These are phyloP conservation scores for Choristoneura fumiferana DNA, from an alignment of 1,140 invertebrate genomes.

Conservation along the genomic window DNA sequence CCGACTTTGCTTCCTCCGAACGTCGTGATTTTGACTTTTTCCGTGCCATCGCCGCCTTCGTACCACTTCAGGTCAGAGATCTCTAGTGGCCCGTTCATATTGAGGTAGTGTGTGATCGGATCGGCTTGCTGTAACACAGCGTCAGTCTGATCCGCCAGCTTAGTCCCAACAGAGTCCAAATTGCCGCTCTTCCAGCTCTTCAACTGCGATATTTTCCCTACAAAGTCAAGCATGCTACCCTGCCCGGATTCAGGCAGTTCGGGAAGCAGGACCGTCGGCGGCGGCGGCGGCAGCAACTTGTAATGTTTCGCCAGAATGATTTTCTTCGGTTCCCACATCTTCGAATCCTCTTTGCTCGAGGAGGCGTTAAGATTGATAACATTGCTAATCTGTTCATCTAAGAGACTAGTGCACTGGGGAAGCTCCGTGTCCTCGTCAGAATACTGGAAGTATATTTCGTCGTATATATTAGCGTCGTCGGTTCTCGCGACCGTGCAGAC, in stretches of 20 bases:
- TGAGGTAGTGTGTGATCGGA: constrained; percentile 63
- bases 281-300: constrained; percentile 58
- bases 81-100: constrained; percentile 66
- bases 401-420: constrained; percentile 62
- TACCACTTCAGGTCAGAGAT: constrained; percentile 71
- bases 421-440: constrained; percentile 74
- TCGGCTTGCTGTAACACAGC: constrained; percentile 49
- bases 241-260: constrained; percentile 58
- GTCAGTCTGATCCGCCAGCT: constrained; percentile 64
- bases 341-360: constrained; percentile 71
- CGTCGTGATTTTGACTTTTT: constrained; percentile 56
- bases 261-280: constrained; percentile 51
- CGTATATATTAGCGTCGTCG: constrained; percentile 69
- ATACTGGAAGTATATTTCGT: constrained; percentile 74
- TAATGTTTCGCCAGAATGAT: constrained; percentile 62
- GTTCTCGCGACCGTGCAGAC: constrained; percentile 56
- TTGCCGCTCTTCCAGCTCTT: constrained; percentile 67
- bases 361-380: constrained; percentile 72
- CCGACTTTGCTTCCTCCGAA: constrained; percentile 56
- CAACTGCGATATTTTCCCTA: constrained; percentile 60
- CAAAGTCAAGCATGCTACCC: constrained; percentile 57
- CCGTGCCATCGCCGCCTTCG: constrained; percentile 55
- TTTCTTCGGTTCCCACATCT: constrained; percentile 66
- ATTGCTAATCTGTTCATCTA: constrained; percentile 74
- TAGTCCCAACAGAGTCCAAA: constrained; percentile 61